Conservation (phyloP, 1,140 invertebrate species). For the Ostrea edulis region DNA sequence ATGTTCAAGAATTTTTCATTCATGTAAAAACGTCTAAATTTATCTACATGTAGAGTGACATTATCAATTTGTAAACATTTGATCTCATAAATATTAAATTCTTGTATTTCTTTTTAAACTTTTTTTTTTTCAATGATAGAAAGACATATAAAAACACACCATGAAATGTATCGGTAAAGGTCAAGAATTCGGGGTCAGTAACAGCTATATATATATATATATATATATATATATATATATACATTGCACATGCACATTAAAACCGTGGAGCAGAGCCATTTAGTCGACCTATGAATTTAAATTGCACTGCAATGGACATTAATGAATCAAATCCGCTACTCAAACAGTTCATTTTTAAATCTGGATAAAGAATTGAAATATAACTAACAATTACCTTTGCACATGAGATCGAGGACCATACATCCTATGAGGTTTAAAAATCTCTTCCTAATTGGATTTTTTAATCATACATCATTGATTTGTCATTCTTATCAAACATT, state of each 20-base stretch:
- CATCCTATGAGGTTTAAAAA: not conserved
- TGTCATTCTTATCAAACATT: not conserved
- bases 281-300: not conserved
- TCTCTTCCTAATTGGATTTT: not conserved
- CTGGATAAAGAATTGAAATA: not conserved
- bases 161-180: not conserved
- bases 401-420: not conserved
- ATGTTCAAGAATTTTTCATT: too few species aligned
- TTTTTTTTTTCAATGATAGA: too few species aligned
- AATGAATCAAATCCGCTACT: not conserved
- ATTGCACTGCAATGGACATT: not conserved
- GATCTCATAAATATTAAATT: too few species aligned
- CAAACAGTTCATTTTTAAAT: not conserved
- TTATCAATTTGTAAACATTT: too few species aligned
- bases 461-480: not conserved
- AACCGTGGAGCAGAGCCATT: not conserved
- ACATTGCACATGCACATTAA: not conserved
- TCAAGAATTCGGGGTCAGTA: too few species aligned
- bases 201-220: too few species aligned
- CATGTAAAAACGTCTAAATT: too few species aligned
- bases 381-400: not conserved
- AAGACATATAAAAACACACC: too few species aligned
- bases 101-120: too few species aligned
- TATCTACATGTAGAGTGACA: too few species aligned
- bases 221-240: too few species aligned